These are phyloP conservation scores for Plutomurus gul DNA, from an alignment of 1,140 invertebrate genomes.

Conservation along the genomic window DNA sequence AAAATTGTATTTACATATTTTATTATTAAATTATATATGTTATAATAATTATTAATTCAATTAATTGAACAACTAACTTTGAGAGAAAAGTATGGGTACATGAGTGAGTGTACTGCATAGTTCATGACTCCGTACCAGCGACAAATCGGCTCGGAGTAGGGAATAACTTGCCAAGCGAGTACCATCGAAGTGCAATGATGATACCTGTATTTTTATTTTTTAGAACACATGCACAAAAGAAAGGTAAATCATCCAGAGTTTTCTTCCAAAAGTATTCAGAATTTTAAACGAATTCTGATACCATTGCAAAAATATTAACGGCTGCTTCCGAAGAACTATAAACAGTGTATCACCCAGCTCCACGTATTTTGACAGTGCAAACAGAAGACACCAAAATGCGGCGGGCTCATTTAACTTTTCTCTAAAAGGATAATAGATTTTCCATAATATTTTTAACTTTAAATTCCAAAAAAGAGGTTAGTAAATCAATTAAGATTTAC, in stretches of 20 bases:
- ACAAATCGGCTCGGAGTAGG: conserved; percentile 32
- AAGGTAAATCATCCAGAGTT: background rate
- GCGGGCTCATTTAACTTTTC: background rate
- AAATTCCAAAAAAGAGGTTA: too few relatives aligned
- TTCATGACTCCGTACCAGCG: conserved; percentile 42
- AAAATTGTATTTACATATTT: too few relatives aligned
- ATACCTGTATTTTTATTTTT: too few relatives aligned
- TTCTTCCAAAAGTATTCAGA: background rate
- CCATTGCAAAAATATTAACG: conserved; percentile 36
- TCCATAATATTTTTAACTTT: background rate
- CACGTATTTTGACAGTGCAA: conserved; percentile 36
- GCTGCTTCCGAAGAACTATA: conserved; percentile 36
- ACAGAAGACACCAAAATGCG: conserved; percentile 18
- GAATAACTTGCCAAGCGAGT: conserved; percentile 33
- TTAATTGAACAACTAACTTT: background rate
- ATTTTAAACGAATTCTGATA: background rate
- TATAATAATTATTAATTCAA: background rate
- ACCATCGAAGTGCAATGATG: conserved; percentile 29
- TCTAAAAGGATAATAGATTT: background rate
- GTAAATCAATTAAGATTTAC: too few relatives aligned
- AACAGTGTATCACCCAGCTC: conserved; percentile 43
- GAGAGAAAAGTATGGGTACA: conserved; percentile 44
- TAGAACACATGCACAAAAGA: too few relatives aligned
- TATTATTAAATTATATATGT: too few relatives aligned
- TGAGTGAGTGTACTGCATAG: conserved; percentile 35